These are phyloP conservation scores for Myotis daubentonii DNA, from an alignment of 2,797 vertebrate genomes.

Conservation along the genomic window DNA sequence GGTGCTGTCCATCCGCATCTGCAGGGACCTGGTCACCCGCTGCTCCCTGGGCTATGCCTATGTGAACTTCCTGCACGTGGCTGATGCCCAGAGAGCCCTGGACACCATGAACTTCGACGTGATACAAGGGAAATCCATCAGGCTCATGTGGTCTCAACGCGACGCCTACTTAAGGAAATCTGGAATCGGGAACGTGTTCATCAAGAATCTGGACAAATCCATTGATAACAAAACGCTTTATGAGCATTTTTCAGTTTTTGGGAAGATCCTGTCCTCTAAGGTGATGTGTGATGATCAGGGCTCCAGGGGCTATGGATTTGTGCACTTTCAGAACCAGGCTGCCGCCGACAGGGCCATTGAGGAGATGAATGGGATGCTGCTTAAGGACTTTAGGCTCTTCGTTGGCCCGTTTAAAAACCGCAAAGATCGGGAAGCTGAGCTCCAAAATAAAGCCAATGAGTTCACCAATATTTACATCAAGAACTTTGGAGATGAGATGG, in stretches of 20 bases:
- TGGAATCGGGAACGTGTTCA: constrained; percentile 70
- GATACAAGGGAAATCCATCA: constrained; percentile 44
- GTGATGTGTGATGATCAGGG: constrained; percentile 94
- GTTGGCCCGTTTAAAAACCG: constrained; percentile 93
- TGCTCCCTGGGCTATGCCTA: constrained; percentile 81
- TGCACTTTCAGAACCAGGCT: constrained; percentile 92
- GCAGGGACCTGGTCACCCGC: constrained; percentile 62
- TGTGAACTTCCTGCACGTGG: constrained; percentile 81
- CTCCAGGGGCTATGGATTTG: constrained; percentile 93
- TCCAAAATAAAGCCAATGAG: constrained; percentile 90
- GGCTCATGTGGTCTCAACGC: constrained; percentile 75
- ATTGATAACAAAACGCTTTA: constrained; percentile 86
- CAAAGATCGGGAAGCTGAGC: constrained; percentile 91
- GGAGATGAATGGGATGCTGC: constrained; percentile 93
- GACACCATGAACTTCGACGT: constrained; percentile 93
- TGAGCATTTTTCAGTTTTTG: constrained; percentile 93
- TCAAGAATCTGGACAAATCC: constrained; percentile 71
- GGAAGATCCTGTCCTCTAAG: constrained; percentile 82
- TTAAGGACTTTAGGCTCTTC: constrained; percentile 92
- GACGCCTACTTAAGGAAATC: constrained; percentile 64
- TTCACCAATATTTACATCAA: constrained; percentile 95
- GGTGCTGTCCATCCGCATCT: constrained; percentile 76
- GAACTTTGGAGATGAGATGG: constrained; percentile 92
- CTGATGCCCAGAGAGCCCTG: constrained; percentile 71
- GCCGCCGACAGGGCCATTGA: constrained; percentile 92